A percentile compares a stretch with the other conserved stretches of the same genome.
Evolutionary conservation across 1,140 invertebrate species (phyloP).

Genomic region (Diprion similis): DNA sequence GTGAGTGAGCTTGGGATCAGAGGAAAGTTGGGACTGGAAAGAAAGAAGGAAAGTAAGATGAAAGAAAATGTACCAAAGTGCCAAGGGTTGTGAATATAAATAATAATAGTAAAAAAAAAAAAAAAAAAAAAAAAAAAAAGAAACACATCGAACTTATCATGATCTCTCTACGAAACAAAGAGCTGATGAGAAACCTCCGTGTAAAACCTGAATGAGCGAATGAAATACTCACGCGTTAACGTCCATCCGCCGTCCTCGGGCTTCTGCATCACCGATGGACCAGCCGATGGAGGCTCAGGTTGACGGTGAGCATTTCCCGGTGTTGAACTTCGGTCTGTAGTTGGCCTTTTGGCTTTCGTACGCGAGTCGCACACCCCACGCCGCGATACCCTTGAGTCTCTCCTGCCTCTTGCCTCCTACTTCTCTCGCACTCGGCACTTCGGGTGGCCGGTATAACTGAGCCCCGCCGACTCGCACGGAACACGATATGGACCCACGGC

Average conservation of each 20-base stretch:
- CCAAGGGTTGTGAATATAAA: too few relatives aligned
- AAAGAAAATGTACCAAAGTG: too few relatives aligned
- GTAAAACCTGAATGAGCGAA: too few relatives aligned
- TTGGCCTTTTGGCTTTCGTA: neutral
- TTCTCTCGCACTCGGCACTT: neutral
- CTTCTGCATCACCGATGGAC: neutral
- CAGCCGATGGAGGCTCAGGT: neutral
- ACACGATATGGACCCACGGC: neutral
- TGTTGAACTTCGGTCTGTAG: neutral
- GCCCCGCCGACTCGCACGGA: neutral
- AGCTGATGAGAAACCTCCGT: too few relatives aligned
- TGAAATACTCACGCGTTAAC: neutral
- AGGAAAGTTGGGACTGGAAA: too few relatives aligned
- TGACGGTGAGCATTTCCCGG: neutral
- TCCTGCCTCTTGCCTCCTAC: neutral
- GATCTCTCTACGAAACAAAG: too few relatives aligned
- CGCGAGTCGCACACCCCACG: constrained; percentile 1
- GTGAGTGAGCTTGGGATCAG: too few relatives aligned
- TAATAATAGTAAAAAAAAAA: too few relatives aligned
- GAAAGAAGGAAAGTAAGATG: too few relatives aligned
- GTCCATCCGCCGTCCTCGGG: neutral
- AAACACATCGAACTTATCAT: too few relatives aligned
- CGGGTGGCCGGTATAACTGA: constrained; percentile 3
- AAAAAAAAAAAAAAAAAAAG: too few relatives aligned
- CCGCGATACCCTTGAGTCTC: neutral